Evolutionary conservation across 1,140 invertebrate species (phyloP).

Genomic region (Asobara japonica): DNA sequence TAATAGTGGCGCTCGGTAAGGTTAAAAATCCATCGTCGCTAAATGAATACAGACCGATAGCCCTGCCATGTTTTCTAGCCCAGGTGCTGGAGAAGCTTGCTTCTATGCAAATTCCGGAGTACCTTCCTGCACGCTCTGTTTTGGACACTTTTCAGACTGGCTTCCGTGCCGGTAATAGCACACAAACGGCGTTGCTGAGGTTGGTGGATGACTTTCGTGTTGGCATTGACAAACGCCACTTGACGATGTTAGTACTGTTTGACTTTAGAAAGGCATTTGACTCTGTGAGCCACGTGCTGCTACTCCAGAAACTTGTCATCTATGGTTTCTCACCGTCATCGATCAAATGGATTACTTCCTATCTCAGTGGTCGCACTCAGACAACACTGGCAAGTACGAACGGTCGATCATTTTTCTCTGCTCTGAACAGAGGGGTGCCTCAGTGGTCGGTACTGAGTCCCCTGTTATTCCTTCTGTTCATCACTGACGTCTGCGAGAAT

Average conservation of each 20-base stretch:
- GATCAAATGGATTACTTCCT: neutral
- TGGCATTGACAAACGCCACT: too few relatives aligned
- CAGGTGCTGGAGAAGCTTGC: neutral
- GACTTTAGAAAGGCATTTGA: too few relatives aligned
- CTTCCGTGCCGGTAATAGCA: slow-evolving; percentile 8
- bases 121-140: neutral
- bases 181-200: neutral
- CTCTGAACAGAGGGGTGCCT: neutral
- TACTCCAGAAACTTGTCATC: slow-evolving; percentile 12
- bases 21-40: neutral
- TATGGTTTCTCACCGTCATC: neutral
- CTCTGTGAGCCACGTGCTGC: slow-evolving; percentile 28
- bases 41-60: neutral
- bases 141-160: slow-evolving; percentile 4
- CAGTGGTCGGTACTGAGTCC: slow-evolving; percentile 16
- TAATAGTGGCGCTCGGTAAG: neutral
- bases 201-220: too few relatives aligned
- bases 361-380: slow-evolving; percentile 4
- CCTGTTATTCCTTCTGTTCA: slow-evolving; percentile 7
- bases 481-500: neutral
- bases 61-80: neutral
- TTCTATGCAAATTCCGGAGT: neutral
- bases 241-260: too few relatives aligned
- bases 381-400: neutral
- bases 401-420: neutral